Evolutionary conservation across 2,797 vertebrate genomes (phyloP).

Genomic region (Gambelia wislizenii): DNA sequence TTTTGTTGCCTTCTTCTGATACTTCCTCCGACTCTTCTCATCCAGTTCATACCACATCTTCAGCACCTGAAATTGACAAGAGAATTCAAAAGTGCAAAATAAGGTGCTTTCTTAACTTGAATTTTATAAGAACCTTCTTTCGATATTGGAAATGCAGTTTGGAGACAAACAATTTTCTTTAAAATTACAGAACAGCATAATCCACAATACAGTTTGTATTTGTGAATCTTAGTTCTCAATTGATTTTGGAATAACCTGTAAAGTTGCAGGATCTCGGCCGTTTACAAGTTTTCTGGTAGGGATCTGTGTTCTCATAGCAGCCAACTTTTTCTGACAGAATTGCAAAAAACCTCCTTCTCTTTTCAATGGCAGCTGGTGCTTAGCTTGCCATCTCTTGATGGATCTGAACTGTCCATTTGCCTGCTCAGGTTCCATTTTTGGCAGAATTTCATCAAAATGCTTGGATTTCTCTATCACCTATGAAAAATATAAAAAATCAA

Average conservation of each 20-base stretch:
- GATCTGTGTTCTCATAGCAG: constrained; percentile 76
- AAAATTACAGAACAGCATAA: background rate
- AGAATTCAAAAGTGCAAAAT: constrained; percentile 14
- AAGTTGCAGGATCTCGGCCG: constrained; percentile 76
- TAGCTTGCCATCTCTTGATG: constrained; percentile 88
- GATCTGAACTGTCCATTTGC: constrained; percentile 83
- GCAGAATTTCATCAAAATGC: constrained; percentile 86
- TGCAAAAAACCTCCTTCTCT: constrained; percentile 88
- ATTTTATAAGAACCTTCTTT: background rate
- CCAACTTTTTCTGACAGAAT: constrained; percentile 89
- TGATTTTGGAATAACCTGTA: constrained; percentile 79
- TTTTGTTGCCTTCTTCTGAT: constrained; percentile 81
- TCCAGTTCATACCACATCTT: constrained; percentile 87
- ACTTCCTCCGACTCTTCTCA: constrained; percentile 80
- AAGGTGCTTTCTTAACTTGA: background rate
- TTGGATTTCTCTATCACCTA: constrained; percentile 90
- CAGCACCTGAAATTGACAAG: constrained; percentile 78
- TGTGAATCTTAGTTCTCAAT: background rate
- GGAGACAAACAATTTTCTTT: background rate
- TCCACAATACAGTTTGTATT: background rate
- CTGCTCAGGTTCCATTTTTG: constrained; percentile 83
- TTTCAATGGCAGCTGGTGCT: constrained; percentile 71
- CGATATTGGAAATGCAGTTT: background rate
- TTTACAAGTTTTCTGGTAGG: constrained; percentile 54
- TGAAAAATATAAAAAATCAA: background rate